These are phyloP conservation scores for Acrossocheilus fasciatus DNA, from an alignment of 2,797 vertebrate species.

Conservation along the genomic window DNA sequence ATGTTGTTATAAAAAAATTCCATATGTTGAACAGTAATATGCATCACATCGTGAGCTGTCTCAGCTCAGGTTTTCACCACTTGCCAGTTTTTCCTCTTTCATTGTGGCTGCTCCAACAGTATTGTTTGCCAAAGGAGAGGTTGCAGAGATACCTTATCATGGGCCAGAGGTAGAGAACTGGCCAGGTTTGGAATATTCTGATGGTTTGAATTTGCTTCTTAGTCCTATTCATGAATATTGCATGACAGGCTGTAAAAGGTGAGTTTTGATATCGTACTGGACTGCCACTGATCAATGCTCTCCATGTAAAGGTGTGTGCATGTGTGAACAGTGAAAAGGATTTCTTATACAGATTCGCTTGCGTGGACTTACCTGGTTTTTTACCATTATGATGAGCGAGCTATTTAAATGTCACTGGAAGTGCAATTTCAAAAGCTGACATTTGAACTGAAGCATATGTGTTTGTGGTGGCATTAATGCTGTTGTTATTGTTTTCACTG, in stretches of 20 bases:
- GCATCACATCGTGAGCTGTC: background rate
- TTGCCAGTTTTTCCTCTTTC: conserved; percentile 22
- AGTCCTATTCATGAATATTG: conserved; percentile 40
- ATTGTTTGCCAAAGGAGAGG: conserved; percentile 31
- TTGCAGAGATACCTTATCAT: conserved; percentile 25
- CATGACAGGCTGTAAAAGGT: conserved; percentile 38
- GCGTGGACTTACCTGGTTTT: conserved; percentile 8
- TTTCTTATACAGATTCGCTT: conserved; percentile 12
- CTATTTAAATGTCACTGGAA: conserved; percentile 44
- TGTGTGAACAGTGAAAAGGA: background rate
- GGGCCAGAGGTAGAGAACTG: conserved; percentile 28
- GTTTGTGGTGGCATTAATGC: conserved; percentile 28
- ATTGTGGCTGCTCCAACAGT: conserved; percentile 18
- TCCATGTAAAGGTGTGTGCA: background rate
- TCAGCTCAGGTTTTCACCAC: conserved; percentile 6
- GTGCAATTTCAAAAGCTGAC: conserved; percentile 42
- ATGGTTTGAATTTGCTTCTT: conserved; percentile 26
- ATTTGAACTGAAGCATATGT: conserved; percentile 44
- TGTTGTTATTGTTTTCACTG: conserved; percentile 28
- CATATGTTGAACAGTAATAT: background rate
- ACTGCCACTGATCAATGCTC: conserved; percentile 9
- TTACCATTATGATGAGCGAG: conserved; percentile 19
- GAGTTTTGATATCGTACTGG: conserved; percentile 23
- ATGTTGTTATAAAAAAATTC: conserved; percentile 9
- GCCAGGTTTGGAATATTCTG: conserved; percentile 34